phyloP scores from a whole-genome alignment of 1,140 invertebrate genomes.

The Caenorhabditis tropicalis region DNA sequence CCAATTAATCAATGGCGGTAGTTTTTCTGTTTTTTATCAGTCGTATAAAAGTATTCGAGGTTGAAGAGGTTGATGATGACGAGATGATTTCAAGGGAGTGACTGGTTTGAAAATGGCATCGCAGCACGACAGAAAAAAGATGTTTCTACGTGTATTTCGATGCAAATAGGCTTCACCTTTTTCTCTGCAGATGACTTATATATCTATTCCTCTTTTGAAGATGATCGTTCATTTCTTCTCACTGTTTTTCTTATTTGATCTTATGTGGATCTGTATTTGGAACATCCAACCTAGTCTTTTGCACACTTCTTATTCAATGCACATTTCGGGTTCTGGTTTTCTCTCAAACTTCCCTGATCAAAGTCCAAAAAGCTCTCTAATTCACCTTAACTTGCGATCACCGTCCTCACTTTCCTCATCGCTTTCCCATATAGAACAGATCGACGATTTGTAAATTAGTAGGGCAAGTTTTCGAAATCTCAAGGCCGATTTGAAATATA shows the following conservation, averaged over 20 bases:
- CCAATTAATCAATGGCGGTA: conserved; percentile 37
- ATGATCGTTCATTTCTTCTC: not conserved
- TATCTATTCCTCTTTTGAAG: not conserved
- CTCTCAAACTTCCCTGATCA: not conserved
- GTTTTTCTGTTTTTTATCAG: conserved; percentile 42
- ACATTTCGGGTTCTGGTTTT: not conserved
- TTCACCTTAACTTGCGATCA: conserved; percentile 6
- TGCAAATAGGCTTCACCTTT: conserved; percentile 10
- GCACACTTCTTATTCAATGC: not conserved
- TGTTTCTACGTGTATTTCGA: conserved; percentile 18
- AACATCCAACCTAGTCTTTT: not conserved
- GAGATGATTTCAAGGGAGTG: conserved; percentile 29
- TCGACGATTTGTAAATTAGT: conserved; percentile 14
- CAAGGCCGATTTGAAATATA: conserved; percentile 32
- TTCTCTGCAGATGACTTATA: not conserved
- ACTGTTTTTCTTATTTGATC: not conserved
- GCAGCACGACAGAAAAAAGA: conserved; percentile 17
- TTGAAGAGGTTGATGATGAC: conserved; percentile 30
- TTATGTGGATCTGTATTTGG: not conserved
- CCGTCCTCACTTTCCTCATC: not conserved
- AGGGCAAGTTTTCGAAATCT: conserved; percentile 37
- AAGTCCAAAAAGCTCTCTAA: not conserved
- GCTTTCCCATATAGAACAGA: conserved; percentile 23
- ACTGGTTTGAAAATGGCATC: conserved; percentile 39
- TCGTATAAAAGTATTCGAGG: conserved; percentile 35